phyloP scores from a whole-genome alignment of 2,797 vertebrate genomes.

The Hydrocynus forskahlii region DNA sequence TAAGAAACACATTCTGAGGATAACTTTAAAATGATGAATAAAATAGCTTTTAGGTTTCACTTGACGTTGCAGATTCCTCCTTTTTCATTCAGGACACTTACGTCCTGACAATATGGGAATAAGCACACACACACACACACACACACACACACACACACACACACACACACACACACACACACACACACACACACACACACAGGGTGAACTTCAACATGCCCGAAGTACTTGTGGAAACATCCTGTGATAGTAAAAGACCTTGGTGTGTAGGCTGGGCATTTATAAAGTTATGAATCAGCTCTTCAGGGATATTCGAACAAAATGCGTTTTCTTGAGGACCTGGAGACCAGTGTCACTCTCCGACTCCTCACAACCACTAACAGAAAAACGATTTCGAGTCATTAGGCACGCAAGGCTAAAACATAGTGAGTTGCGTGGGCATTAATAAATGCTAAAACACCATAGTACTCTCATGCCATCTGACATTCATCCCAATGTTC shows the following conservation, averaged over 20 bases:
- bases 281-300: not conserved
- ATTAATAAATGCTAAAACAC: constrained; percentile 53
- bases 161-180: not conserved
- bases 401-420: constrained; percentile 41
- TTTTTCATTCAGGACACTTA: too few relatives aligned
- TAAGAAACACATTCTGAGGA: too few relatives aligned
- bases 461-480: constrained; percentile 24
- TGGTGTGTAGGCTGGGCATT: not conserved
- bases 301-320: not conserved
- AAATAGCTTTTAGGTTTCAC: too few relatives aligned
- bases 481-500: not conserved
- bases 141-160: not conserved
- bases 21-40: too few relatives aligned
- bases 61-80: too few relatives aligned
- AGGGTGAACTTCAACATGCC: not conserved
- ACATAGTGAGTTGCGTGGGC: constrained; percentile 57
- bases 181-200: not conserved
- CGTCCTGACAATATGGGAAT: too few relatives aligned
- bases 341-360: not conserved
- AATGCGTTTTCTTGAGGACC: not conserved
- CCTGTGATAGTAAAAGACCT: not conserved
- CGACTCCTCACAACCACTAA: not conserved
- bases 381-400: not conserved
- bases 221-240: not conserved
- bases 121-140: too few relatives aligned